These are phyloP conservation scores for Seriola quinqueradiata DNA, from an alignment of 2,113 vertebrate genomes.

Conservation along the genomic window DNA sequence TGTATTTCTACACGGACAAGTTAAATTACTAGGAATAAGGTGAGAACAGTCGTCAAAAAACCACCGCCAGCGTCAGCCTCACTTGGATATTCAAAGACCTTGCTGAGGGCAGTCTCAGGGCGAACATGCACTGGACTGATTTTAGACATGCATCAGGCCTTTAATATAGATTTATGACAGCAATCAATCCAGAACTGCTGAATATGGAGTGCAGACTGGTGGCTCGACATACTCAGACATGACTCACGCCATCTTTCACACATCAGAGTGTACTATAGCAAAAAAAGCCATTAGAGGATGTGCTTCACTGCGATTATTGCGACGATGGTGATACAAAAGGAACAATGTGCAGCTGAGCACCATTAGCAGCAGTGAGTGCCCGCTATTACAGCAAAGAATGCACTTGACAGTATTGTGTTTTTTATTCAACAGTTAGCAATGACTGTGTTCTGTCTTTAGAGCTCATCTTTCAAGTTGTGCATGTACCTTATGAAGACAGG, in stretches of 20 bases:
- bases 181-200: constrained; percentile 24
- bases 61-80: neutral
- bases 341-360: constrained; percentile 57
- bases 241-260: constrained; percentile 49
- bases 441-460: constrained; percentile 1
- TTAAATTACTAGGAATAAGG: constrained; percentile 34
- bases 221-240: constrained; percentile 36
- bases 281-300: constrained; percentile 52
- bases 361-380: constrained; percentile 37
- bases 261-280: constrained; percentile 38
- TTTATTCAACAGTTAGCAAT: constrained; percentile 21
- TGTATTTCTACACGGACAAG: constrained; percentile 25
- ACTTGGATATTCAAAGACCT: constrained; percentile 29
- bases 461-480: constrained; percentile 2
- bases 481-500: neutral
- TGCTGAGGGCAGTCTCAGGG: constrained; percentile 10
- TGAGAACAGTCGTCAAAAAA: constrained; percentile 13
- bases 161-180: constrained; percentile 33
- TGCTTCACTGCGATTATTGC: constrained; percentile 56
- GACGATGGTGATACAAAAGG: constrained; percentile 43
- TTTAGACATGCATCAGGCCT: constrained; percentile 27
- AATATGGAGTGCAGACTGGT: constrained; percentile 25
- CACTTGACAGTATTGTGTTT: constrained; percentile 40
- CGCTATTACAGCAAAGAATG: constrained; percentile 32
- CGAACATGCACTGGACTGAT: constrained; percentile 1